Evolutionary conservation across 1,140 invertebrate species (phyloP).

Genomic region (Cataglyphis hispanica): DNA sequence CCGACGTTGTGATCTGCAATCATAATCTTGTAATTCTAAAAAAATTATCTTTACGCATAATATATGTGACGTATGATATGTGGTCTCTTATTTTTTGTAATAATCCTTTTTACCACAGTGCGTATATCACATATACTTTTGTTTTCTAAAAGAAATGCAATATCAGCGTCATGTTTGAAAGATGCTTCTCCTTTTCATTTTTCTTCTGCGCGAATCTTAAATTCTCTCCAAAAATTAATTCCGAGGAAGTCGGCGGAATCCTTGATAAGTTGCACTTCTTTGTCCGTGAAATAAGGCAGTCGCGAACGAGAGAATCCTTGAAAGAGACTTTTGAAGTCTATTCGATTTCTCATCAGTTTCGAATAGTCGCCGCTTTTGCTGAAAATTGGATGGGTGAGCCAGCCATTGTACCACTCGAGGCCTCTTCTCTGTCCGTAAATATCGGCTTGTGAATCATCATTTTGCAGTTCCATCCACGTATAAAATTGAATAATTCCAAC

Average conservation of each 20-base stretch:
- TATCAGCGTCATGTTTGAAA: constrained; percentile 23
- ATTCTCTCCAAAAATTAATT: constrained; percentile 79
- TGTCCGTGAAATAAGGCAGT: constrained; percentile 85
- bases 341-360: constrained; percentile 82
- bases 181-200: background rate
- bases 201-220: constrained; percentile 23
- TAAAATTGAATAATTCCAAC: constrained; percentile 89
- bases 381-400: constrained; percentile 84
- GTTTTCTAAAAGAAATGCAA: background rate
- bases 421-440: constrained; percentile 86
- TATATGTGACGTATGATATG: background rate
- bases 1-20: constrained; percentile 80
- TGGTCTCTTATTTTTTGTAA: background rate
- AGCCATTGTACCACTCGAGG: constrained; percentile 87
- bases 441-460: constrained; percentile 82
- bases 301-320: constrained; percentile 85
- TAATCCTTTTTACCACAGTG: background rate
- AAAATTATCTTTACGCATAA: constrained; percentile 23
- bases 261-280: constrained; percentile 85
- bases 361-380: constrained; percentile 87
- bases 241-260: constrained; percentile 83
- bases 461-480: constrained; percentile 88
- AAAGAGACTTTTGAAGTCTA: constrained; percentile 83
- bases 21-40: constrained; percentile 40
- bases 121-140: background rate